Evolutionary conservation across 2,797 vertebrate genomes (phyloP).

Genomic region (Trachops cirrhosus): DNA sequence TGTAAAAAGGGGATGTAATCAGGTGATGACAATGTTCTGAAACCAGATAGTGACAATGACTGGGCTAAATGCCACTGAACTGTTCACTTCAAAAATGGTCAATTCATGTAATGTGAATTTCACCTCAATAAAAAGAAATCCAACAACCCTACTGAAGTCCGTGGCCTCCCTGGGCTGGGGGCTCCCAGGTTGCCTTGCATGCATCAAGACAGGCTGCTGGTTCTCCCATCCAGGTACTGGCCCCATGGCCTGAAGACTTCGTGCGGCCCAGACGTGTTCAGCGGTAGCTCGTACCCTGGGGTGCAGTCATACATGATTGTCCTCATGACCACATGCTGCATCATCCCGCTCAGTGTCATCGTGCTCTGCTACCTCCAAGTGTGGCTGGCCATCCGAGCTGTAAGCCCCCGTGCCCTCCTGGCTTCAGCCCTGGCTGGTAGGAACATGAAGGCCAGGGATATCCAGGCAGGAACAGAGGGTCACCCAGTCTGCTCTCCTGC

Average conservation of each 20-base stretch:
- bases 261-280: slow-evolving; percentile 94
- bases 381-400: slow-evolving; percentile 89
- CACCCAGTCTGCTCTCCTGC: background rate
- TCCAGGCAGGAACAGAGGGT: background rate
- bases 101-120: background rate
- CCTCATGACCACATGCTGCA: slow-evolving; percentile 90
- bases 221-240: slow-evolving; percentile 86
- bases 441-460: background rate
- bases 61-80: background rate
- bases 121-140: background rate
- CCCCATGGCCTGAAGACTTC: slow-evolving; percentile 94
- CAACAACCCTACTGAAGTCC: background rate
- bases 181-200: background rate
- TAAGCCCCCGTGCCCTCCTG: slow-evolving; percentile 73
- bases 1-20: background rate
- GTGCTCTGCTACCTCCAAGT: slow-evolving; percentile 91
- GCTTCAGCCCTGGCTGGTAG: background rate
- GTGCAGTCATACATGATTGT: slow-evolving; percentile 90
- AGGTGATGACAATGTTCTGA: background rate
- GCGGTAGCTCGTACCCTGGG: slow-evolving; percentile 89
- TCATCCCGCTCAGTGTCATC: slow-evolving; percentile 86
- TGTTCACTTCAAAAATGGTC: background rate
- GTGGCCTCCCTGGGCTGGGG: background rate
- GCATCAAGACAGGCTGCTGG: background rate
- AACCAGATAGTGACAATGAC: background rate